Evolutionary conservation across 2,797 vertebrate genomes (phyloP), one percentile per base, ranked within the genome.

Genomic region (Scolopax rusticola): DNA sequence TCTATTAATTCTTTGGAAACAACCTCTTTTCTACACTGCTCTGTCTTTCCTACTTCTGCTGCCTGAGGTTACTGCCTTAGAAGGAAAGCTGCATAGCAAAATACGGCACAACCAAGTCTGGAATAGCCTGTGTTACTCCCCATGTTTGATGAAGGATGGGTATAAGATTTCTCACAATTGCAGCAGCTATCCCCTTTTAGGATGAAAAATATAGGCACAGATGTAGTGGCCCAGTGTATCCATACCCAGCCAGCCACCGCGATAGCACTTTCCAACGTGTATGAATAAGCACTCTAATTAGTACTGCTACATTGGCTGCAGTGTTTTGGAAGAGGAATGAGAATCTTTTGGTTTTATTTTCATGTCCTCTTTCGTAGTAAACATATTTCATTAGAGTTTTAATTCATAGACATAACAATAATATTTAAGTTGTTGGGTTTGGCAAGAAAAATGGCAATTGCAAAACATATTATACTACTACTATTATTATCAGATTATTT

Each of bases 211-310:
- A 28, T 4, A 47, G 14, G n/a, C 82, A 84, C 30, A 65, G 65
- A 67, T 38, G 40, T 12, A 74, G 32, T 33, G 81, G 61, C 61
- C 51, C 33, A 13, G 47, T 11, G 8, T 54, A 77, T 33, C 68
- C 4, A 1, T 10, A 79, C 63, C 0, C 56, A 80, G 68, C 47
- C 5, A 84, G n/a, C 24, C 79, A 45, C n/a, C 3, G 30, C 3
- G 8, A 41, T 7, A 82, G 32, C 51, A 73, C 38, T 93, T 89
- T 74, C 45, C 33, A 77, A 32, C 36, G 16, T 7, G 7, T 60
- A 67, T 60, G 70, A 93, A 87, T 65, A 89, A 61, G 25, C 32
- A 47, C 65, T 94, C 76, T 91, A 80, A 93, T 94, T 93, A 89
- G 54, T 54, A 38, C 11, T 65, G 47, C 64, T 64, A 38, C 32